Conservation (phyloP, 35 echinoderm and acorn worm species). For the Apostichopus californicus region DNA sequence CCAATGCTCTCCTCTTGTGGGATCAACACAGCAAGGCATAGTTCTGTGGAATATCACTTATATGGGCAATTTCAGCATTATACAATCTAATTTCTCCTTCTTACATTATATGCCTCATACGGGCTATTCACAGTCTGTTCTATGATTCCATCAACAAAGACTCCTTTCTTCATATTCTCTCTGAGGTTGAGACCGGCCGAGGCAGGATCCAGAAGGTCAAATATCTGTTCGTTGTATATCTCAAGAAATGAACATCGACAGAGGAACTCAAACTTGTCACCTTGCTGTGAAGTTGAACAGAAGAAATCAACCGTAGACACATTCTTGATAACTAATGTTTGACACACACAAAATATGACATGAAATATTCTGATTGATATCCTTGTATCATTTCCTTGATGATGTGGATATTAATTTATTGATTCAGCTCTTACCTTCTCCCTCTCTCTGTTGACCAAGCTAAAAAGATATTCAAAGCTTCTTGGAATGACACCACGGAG, state of each 20-base stretch:
- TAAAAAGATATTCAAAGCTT: slow-evolving; percentile 97
- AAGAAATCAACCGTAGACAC: neutral
- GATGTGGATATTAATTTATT: too few relatives aligned
- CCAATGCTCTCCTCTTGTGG: neutral
- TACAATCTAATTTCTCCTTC: neutral
- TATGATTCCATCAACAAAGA: slow-evolving; percentile 93
- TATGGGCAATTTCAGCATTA: too few relatives aligned
- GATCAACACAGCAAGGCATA: too few relatives aligned
- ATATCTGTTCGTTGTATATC: slow-evolving; percentile 90
- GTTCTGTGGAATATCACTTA: too few relatives aligned
- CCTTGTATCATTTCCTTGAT: too few relatives aligned
- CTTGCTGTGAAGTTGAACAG: slow-evolving; percentile 63
- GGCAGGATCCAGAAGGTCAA: slow-evolving; percentile 84
- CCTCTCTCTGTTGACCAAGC: slow-evolving; percentile 82
- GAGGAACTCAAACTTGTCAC: slow-evolving; percentile 82
- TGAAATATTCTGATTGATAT: too few relatives aligned
- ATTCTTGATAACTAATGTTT: too few relatives aligned
- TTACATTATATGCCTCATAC: slow-evolving; percentile 85
- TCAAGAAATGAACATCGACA: slow-evolving; percentile 91
- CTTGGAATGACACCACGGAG: slow-evolving; percentile 90
- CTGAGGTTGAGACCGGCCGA: slow-evolving; percentile 80
- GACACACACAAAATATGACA: too few relatives aligned
- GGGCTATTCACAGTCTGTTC: slow-evolving; percentile 74
- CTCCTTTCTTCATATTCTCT: slow-evolving; percentile 94
- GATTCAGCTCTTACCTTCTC: slow-evolving; percentile 63